phyloP scores from a whole-genome alignment of 2,113 vertebrate genomes.

The Plectropomus leopardus region DNA sequence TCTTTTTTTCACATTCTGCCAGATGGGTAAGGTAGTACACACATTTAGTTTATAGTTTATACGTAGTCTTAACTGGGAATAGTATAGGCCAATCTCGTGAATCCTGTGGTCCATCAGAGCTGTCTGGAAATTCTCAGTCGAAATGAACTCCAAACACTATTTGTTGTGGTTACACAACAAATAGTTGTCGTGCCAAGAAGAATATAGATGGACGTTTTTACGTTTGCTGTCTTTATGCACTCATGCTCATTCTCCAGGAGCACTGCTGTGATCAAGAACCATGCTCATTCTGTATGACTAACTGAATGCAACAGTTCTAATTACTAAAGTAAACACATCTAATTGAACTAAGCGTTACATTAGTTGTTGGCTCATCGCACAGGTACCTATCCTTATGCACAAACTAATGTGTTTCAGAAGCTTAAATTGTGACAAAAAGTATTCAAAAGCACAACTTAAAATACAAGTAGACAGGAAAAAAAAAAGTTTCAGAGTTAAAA shows the following conservation, averaged over 20 bases:
- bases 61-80: background rate
- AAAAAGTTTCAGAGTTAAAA: too few relatives aligned
- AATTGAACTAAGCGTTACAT: background rate
- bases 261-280: background rate
- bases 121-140: background rate
- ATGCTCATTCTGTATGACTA: too few relatives aligned
- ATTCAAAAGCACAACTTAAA: too few relatives aligned
- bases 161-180: background rate
- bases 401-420: background rate
- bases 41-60: background rate
- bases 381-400: background rate
- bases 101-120: background rate
- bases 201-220: background rate
- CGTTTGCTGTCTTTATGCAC: background rate
- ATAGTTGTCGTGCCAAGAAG: background rate
- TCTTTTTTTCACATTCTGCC: background rate
- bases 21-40: background rate
- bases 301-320: background rate
- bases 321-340: background rate
- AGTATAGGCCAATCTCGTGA: background rate
- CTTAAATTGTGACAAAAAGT: background rate
- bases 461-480: too few relatives aligned
- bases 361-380: background rate
- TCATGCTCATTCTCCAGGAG: background rate
- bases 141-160: background rate